A percentile compares a stretch with the other conserved stretches of the same genome.
These are phyloP conservation scores for Tipula vernalis DNA, from an alignment of 2,888 invertebrate species.

Conservation along the genomic window DNA sequence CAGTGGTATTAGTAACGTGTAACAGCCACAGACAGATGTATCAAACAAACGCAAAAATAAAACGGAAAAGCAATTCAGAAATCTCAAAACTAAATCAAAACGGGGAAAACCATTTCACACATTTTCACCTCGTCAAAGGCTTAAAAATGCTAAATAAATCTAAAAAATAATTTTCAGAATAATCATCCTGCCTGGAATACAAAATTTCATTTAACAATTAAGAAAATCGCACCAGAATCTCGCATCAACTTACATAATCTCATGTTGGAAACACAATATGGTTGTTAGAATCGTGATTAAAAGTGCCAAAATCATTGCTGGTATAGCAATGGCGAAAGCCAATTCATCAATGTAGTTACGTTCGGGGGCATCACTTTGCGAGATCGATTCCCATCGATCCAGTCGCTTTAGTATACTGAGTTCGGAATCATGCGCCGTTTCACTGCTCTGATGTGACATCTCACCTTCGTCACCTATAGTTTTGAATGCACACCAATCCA, in stretches of 20 bases:
- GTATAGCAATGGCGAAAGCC: constrained; percentile 55
- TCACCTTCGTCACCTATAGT: constrained; percentile 41
- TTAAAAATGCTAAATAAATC: constrained; percentile 61
- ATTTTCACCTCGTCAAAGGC: constrained; percentile 35
- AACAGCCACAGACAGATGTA: background rate
- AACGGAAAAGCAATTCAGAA: background rate
- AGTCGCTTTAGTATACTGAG: constrained; percentile 29
- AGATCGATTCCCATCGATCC: constrained; percentile 50
- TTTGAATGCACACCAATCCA: constrained; percentile 85
- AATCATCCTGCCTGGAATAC: constrained; percentile 45
- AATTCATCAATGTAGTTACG: constrained; percentile 58
- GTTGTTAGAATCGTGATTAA: constrained; percentile 54
- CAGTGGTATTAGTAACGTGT: background rate
- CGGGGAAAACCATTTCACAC: constrained; percentile 5
- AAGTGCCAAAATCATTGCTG: constrained; percentile 51
- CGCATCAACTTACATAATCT: constrained; percentile 53
- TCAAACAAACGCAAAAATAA: background rate
- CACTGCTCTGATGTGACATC: constrained; percentile 20
- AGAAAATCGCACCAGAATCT: background rate
- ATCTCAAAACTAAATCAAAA: background rate
- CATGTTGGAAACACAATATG: constrained; percentile 62
- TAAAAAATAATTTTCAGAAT: constrained; percentile 52
- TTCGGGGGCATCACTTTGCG: constrained; percentile 46
- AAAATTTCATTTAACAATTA: constrained; percentile 18
- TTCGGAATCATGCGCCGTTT: constrained; percentile 23